Percentiles rank a stretch among this genome's conserved stretches.
Evolutionary conservation across 2,113 vertebrate genomes (phyloP).

Genomic region (Mastomys coucha): DNA sequence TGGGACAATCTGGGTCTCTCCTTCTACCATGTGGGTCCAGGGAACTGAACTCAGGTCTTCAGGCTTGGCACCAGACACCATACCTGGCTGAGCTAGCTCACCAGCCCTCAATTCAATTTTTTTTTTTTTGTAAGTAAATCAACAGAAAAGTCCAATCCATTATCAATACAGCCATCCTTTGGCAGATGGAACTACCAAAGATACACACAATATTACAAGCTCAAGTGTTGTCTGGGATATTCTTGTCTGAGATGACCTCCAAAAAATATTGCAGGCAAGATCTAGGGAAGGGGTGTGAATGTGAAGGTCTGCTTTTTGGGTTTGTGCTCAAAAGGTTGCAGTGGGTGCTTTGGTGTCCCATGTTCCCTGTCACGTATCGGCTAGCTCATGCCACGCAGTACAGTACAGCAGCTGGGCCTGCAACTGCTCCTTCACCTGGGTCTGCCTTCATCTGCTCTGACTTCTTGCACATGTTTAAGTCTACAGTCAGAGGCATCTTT

Average conservation of each 20-base stretch:
- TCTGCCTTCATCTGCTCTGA: background rate
- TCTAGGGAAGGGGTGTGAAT: background rate
- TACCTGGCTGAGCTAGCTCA: background rate
- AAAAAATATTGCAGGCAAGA: background rate
- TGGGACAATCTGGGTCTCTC: background rate
- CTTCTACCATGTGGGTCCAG: background rate
- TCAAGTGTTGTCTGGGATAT: background rate
- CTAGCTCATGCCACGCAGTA: background rate
- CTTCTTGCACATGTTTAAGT: background rate
- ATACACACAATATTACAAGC: background rate
- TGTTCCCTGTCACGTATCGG: accelerated
- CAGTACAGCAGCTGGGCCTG: background rate
- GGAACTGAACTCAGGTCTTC: background rate
- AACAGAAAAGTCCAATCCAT: background rate
- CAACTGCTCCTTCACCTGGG: background rate
- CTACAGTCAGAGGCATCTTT: background rate
- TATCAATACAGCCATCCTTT: background rate
- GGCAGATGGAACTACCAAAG: background rate
- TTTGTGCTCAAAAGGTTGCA: background rate
- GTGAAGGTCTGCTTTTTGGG: background rate
- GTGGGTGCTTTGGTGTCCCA: background rate
- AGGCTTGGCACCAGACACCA: background rate
- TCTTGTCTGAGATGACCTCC: background rate
- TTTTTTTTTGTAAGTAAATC: constrained; percentile 1
- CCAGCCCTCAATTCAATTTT: background rate